A percentile compares a stretch with the other conserved stretches of the same genome.
These are phyloP conservation scores for Galerucella calmariensis DNA, from an alignment of 2,888 invertebrate genomes.

Conservation along the genomic window DNA sequence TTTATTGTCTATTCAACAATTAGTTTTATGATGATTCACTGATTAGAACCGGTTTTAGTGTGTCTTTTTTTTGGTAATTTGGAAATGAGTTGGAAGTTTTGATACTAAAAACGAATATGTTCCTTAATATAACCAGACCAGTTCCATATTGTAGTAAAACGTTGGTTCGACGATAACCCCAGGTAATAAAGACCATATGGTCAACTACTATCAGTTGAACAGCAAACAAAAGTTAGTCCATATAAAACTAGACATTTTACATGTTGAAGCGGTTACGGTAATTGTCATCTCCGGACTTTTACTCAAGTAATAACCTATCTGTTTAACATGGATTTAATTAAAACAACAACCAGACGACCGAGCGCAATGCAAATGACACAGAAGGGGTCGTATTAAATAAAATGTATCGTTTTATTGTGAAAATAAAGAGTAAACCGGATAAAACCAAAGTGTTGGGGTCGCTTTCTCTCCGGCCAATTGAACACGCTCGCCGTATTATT, in stretches of 20 bases:
- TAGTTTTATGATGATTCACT: too few relatives aligned
- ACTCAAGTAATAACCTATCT: conserved; percentile 38
- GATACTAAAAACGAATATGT: neutral
- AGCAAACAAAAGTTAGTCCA: conserved; percentile 7
- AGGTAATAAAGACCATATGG: neutral
- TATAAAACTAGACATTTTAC: conserved; percentile 24
- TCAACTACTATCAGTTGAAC: neutral
- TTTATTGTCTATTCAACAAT: too few relatives aligned
- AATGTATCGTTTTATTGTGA: conserved; percentile 43
- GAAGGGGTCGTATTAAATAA: conserved; percentile 43
- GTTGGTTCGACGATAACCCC: neutral
- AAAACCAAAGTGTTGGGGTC: conserved; percentile 45
- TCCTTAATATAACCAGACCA: neutral
- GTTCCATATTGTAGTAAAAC: neutral
- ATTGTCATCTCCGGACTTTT: conserved; percentile 38
- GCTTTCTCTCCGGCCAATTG: conserved; percentile 48
- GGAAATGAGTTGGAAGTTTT: neutral
- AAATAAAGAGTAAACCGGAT: conserved; percentile 44
- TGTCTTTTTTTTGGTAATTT: too few relatives aligned
- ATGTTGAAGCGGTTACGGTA: conserved; percentile 18
- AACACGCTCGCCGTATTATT: conserved; percentile 45
- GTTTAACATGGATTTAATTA: conserved; percentile 47
- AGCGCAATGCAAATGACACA: conserved; percentile 43
- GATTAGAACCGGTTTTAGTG: too few relatives aligned
- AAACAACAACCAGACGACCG: conserved; percentile 31